Percentiles rank a stretch among this genome's conserved stretches.
These are phyloP conservation scores for Chrysemys picta DNA, from an alignment of 2,113 vertebrate species.

Conservation along the genomic window DNA sequence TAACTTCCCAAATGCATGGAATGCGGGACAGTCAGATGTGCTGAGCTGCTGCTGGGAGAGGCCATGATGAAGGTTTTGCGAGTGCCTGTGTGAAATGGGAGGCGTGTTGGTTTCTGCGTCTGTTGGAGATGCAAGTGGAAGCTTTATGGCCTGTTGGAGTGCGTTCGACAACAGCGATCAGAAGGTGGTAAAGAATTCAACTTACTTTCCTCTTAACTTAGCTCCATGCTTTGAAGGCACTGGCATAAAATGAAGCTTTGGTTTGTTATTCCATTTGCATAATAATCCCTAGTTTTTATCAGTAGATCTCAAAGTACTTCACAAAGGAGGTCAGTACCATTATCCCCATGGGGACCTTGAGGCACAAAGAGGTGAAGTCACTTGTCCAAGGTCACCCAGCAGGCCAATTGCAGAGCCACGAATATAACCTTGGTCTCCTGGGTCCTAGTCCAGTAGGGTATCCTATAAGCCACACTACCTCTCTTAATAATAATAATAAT, in stretches of 20 bases:
- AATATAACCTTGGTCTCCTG: neutral
- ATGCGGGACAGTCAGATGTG: neutral
- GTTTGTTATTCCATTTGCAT: neutral
- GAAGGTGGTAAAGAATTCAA: neutral
- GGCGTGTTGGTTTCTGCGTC: neutral
- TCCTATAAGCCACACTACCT: neutral
- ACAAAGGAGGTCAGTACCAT: neutral
- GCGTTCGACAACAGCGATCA: neutral
- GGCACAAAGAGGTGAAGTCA: neutral
- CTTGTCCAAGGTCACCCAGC: neutral
- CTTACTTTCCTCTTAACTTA: neutral
- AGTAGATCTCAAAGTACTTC: neutral
- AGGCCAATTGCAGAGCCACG: neutral
- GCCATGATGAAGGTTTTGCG: neutral
- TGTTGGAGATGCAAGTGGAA: neutral
- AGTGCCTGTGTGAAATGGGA: neutral
- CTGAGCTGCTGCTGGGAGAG: neutral
- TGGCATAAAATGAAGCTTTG: neutral
- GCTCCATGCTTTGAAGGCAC: neutral
- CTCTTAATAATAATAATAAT: neutral
- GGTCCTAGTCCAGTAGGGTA: neutral
- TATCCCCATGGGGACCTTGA: neutral
- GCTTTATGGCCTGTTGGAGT: neutral
- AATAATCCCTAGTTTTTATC: neutral
- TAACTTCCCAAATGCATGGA: neutral